These are phyloP conservation scores for Cosmia trapezina DNA, from an alignment of 2,888 invertebrate species.

Conservation along the genomic window DNA sequence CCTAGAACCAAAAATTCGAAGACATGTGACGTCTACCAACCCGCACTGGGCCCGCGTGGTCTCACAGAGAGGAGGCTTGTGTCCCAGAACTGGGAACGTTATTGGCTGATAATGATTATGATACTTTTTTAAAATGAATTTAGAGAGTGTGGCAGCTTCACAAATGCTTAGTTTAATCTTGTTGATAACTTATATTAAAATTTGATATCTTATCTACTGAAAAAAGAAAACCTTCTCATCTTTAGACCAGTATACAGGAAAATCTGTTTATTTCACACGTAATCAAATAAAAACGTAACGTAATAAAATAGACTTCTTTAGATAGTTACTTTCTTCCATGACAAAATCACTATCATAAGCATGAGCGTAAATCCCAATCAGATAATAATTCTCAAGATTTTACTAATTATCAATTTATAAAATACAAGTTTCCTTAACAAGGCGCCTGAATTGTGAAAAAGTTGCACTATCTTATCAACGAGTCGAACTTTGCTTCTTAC, in stretches of 20 bases:
- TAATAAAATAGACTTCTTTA: neutral
- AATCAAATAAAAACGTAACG: slow-evolving; percentile 3
- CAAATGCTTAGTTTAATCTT: neutral
- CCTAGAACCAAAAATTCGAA: too few species aligned
- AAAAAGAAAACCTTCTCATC: neutral
- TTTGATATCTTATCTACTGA: neutral
- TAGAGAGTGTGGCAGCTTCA: neutral
- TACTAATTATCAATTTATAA: slow-evolving; percentile 12
- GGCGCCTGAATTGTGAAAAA: slow-evolving; percentile 43
- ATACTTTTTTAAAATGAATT: neutral
- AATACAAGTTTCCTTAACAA: slow-evolving; percentile 40
- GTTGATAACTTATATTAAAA: too few species aligned
- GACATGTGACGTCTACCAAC: too few species aligned
- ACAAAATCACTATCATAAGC: neutral
- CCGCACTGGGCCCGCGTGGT: too few species aligned
- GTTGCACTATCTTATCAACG: slow-evolving; percentile 60
- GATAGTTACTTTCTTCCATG: neutral
- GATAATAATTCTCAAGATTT: neutral
- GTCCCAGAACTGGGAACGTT: too few species aligned
- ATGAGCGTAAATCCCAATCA: slow-evolving; percentile 2
- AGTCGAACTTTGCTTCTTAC: slow-evolving; percentile 62
- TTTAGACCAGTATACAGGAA: neutral
- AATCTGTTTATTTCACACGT: neutral
- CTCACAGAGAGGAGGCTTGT: too few species aligned
- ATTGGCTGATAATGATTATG: too few species aligned